Evolutionary conservation across 2,113 vertebrate genomes (phyloP).

Genomic region (Podarcis raffonei): DNA sequence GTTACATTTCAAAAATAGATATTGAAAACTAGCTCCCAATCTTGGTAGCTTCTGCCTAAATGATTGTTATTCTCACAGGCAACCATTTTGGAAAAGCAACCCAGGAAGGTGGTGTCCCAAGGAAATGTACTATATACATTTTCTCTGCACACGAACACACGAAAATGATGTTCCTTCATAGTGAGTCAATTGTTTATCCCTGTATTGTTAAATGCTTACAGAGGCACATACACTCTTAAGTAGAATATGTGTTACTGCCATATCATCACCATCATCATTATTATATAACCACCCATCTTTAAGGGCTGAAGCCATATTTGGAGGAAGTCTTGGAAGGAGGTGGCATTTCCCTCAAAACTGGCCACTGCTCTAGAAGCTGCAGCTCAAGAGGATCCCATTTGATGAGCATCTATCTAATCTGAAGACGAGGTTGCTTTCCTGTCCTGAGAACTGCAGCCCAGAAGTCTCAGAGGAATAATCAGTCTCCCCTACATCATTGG

Average conservation of each 20-base stretch:
- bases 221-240: neutral
- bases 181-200: neutral
- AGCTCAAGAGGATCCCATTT: neutral
- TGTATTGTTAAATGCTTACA: neutral
- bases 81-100: neutral
- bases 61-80: accelerated
- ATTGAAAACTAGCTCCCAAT: neutral
- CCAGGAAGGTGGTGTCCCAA: neutral
- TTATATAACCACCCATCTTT: neutral
- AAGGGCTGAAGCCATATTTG: neutral
- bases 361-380: neutral
- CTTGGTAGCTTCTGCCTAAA: neutral
- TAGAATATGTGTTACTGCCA: neutral
- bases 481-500: neutral
- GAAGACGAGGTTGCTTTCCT: neutral
- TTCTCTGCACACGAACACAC: neutral
- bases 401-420: neutral
- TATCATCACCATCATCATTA: neutral
- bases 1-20: slow-evolving; percentile 15
- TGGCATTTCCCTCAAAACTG: neutral
- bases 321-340: neutral
- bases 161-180: neutral
- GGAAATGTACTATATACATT: neutral
- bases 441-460: neutral
- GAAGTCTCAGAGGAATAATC: neutral